Base-by-base conservation (phyloP, 2,888 invertebrate species). In the Troides aeacus region DNA sequence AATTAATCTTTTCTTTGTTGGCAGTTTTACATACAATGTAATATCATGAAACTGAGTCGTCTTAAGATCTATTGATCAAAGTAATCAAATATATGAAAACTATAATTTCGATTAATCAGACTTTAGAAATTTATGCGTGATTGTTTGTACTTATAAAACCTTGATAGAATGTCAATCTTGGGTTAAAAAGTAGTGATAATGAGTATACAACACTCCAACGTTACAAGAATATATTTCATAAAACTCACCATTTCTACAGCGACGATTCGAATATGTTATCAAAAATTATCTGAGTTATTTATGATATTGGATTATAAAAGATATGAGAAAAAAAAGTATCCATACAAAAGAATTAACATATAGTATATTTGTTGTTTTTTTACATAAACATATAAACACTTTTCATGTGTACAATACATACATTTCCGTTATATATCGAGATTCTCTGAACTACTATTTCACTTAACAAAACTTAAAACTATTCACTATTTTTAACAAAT, bases 231-330 rank as follows among this genome's bases (percentile, higher is more conserved):
- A 15, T 50, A 50, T 50, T 50, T 50, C 18, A 50, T 17, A 17
- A 50, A 15, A 50, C 5, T 17, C 5, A 4, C 10, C 18, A 50
- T 50, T 50, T 50, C 18, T 50, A 15, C 5, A 50, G 50, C 50
- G 5, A 50, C 15, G 18, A 50, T 15, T 50, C 50, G 50, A 50
- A 50, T 50, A 17, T 17, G 50, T 50, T 50, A 50, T 50, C 50
- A 18, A 50, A 50, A 50, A 18, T 50, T 50, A 67, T 67, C 67
- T n/a, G 39, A 61, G 39, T 23, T 67, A 62, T 67, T 62, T 62
- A 21, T 57, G 67, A 67, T 62, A 62, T 57, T 2, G n/a, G 62
- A 62, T 67, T 67, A 67, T 57, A 30, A 10, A 17, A 53, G 61
- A 67, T 61, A 61, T 53, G 21, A 30, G 21, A 59, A 59, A 61